Base-by-base conservation (phyloP, 2,888 invertebrate genomes). In the Sarcophaga variegata region DNA sequence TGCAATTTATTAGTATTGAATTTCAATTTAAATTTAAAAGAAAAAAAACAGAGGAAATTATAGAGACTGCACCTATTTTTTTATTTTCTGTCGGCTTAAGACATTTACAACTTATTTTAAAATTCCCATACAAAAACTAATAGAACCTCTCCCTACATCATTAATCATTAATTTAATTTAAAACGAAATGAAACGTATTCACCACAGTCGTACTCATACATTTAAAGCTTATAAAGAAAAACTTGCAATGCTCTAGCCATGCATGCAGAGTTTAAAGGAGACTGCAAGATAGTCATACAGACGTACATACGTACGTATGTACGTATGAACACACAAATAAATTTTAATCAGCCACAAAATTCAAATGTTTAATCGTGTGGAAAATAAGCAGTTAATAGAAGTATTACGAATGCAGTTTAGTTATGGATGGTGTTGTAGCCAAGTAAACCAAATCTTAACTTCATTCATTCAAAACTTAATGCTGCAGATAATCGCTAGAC, bases 141-240 rank as follows among this genome's bases (percentile, higher is more conserved):
- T 54, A 54, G 54, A 84, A 84, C 87, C 87, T 84, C 83, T 84
- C 84, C 81, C 84, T 66, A 72, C 71, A 78, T 84, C 87, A 87
- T 87, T 87, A 87, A 87, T 87, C 87, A 87, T 83, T 81, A 84
- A 84, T 76, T 80, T 80, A 80, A 76, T 76, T 84, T 80, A 60
- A 84, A 76, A 70, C 75, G 63, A 20, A 84, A 75, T 10, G 37
- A 37, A 37, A 37, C 37, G 37, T 37, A 37, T 37, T 37, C 27
- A 5, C 5, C 3, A 1, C 4, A 4, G 4, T 27, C 37, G 37
- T 20, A 75, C 60, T 60, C 22, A 25, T 47, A 64, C 47, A 27
- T 49, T 11, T 25, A 47, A 49, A 70, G 11, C 0, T 49, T 25
- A 4, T n/a, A n/a, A 54, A 49, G 11, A 47, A 17, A 37, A 47